These are phyloP conservation scores for Microcebus murinus DNA, from an alignment of 2,113 vertebrate species.

Conservation along the genomic window DNA sequence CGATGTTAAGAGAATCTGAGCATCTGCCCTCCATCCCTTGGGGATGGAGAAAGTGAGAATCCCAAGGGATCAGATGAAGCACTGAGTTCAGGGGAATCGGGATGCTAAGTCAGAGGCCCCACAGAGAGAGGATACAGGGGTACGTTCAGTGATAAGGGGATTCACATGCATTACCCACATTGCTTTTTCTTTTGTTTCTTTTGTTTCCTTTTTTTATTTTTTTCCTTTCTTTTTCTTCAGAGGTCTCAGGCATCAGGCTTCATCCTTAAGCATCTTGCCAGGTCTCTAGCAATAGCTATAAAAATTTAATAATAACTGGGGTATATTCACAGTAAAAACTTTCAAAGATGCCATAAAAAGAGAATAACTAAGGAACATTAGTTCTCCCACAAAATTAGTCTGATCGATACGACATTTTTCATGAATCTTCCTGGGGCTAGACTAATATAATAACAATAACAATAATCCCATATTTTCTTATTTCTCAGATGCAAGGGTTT, in stretches of 20 bases:
- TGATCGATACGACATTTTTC: neutral
- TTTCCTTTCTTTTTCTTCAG: neutral
- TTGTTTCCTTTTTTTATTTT: neutral
- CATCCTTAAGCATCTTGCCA: neutral
- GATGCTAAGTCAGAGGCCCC: neutral
- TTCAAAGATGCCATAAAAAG: neutral
- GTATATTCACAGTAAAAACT: neutral
- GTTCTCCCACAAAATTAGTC: neutral
- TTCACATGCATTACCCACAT: fast-evolving
- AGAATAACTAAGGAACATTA: neutral
- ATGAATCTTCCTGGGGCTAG: neutral
- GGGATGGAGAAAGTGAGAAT: neutral
- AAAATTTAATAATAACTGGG: neutral
- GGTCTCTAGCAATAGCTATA: neutral
- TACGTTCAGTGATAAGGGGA: neutral
- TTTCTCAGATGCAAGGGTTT: neutral
- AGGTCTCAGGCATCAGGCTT: neutral
- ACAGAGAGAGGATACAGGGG: neutral
- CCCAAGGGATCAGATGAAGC: neutral
- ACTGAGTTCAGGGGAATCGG: neutral
- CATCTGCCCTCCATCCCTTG: neutral
- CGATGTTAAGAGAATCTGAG: neutral
- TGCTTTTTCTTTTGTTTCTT: neutral
- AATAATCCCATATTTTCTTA: neutral
- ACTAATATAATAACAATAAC: neutral